Conservation (phyloP, 2,888 invertebrate genomes). For the Reticulitermes lucifugus region DNA sequence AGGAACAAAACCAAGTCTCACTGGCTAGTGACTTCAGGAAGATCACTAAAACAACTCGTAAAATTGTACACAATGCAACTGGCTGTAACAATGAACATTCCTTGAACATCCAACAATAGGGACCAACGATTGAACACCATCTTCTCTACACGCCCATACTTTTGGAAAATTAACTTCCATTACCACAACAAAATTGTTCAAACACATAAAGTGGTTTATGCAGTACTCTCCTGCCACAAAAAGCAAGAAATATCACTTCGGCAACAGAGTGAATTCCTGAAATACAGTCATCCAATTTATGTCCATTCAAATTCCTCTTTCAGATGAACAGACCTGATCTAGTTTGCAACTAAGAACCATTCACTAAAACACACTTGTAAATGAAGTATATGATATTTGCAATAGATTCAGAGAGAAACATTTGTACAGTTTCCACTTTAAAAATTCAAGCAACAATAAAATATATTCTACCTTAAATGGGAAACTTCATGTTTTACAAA, state of each 20-base stretch:
- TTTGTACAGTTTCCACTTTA: not conserved
- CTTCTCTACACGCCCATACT: not conserved
- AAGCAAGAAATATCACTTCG: not conserved
- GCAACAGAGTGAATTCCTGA: not conserved
- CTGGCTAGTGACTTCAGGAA: not conserved
- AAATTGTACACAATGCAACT: not conserved
- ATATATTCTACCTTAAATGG: conserved; percentile 11
- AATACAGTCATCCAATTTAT: not conserved
- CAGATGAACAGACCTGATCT: not conserved
- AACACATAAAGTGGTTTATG: not conserved
- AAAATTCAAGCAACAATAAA: conserved; percentile 19
- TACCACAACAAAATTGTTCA: not conserved
- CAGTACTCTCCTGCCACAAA: not conserved
- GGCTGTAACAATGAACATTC: not conserved
- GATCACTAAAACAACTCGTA: not conserved
- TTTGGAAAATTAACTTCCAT: not conserved
- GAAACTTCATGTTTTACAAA: not conserved
- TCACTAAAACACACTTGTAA: not conserved
- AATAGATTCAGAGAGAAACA: not conserved
- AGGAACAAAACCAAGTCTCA: not conserved
- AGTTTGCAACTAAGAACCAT: not conserved
- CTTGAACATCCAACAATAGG: not conserved
- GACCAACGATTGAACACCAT: no score
- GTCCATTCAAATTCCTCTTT: not conserved
- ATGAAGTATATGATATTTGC: not conserved